Percentiles rank a stretch among this genome's conserved stretches.
phyloP scores from a whole-genome alignment of 1,140 invertebrate genomes.

The Drosophila grimshawi region DNA sequence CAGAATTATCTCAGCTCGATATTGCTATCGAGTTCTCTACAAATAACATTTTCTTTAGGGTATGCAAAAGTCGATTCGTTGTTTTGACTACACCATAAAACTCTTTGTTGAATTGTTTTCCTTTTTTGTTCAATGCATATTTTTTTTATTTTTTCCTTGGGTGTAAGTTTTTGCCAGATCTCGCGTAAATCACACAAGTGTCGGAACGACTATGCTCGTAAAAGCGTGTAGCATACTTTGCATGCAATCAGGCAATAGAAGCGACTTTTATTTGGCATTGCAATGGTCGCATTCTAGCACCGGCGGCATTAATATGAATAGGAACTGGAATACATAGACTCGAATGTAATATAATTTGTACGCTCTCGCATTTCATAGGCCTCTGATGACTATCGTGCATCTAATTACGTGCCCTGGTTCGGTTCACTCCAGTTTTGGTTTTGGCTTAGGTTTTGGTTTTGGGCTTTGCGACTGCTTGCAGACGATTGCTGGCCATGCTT shows the following conservation, averaged over 20 bases:
- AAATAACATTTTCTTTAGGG: not conserved
- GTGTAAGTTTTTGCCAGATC: constrained; percentile 51
- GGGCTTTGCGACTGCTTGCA: not conserved
- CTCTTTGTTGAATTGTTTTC: constrained; percentile 9
- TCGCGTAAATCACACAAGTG: constrained; percentile 75
- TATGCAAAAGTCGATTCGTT: not conserved
- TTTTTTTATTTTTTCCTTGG: constrained; percentile 10
- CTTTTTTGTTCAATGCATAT: constrained; percentile 11
- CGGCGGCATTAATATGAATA: not conserved
- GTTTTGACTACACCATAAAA: not conserved
- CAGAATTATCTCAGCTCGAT: no score
- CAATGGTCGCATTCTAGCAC: constrained; percentile 1
- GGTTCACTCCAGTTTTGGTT: not conserved
- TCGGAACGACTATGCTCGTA: constrained; percentile 54
- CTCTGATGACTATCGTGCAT: constrained; percentile 38
- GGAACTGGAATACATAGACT: not conserved
- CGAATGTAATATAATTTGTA: constrained; percentile 61
- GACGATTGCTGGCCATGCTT: constrained; percentile 18
- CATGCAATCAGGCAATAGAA: constrained; percentile 50
- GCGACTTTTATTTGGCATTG: constrained; percentile 47
- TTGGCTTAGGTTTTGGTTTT: not conserved
- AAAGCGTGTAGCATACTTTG: constrained; percentile 59
- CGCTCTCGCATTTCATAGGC: constrained; percentile 51
- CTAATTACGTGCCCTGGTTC: constrained; percentile 56
- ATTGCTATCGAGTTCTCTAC: no score